Base-by-base conservation (phyloP, 2,797 vertebrate species). In the Typhlichthys subterraneus region DNA sequence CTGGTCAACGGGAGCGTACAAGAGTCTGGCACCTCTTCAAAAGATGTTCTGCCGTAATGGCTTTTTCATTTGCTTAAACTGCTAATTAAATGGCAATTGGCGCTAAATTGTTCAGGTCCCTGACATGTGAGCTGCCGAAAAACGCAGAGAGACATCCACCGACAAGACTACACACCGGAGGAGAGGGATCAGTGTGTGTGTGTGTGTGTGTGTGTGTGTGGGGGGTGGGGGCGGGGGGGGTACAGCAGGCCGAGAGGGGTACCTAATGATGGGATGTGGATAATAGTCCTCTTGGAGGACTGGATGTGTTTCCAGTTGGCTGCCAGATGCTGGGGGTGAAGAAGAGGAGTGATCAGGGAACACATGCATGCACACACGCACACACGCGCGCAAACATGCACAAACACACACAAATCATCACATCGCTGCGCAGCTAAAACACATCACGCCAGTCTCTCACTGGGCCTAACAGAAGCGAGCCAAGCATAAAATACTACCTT, bases 201-300 rank as follows among this genome's bases (percentile, higher is more conserved):
- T 29, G 12, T 48, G 57, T 12, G 42, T 12, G 53, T 38, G 53
- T 31, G 52, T 31, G 52, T 31, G 52, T 53, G 52, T 31, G 23
- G 29, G 52, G 12, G 52, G 29, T n/a, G n/a, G n/a, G n/a, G n/a
- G n/a, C n/a, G 52, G 29, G 19, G 29, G 52, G 12, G 23, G 76
- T 65, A 73, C 56, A 78, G 72, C 70, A 65, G 74, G 65, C 71
- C 77, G 74, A 65, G 77, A 84, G 80, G 81, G 79, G 90, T 95
- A 98, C 96, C 97, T 97, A 98, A 97, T 95, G 97, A 98, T 86
- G 96, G 96, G 91, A 99, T 90, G 93, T 97, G 96, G 94, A 97
- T 99, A 95, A 99, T 96, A 86, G 95, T 97, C 94, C 96, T 96
- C 92, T 94, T 96, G 94, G 95, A 95, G 88, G 94, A 95, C 94